Evolutionary conservation across 1,140 invertebrate genomes (phyloP).

Genomic region (Radopholus similis): DNA sequence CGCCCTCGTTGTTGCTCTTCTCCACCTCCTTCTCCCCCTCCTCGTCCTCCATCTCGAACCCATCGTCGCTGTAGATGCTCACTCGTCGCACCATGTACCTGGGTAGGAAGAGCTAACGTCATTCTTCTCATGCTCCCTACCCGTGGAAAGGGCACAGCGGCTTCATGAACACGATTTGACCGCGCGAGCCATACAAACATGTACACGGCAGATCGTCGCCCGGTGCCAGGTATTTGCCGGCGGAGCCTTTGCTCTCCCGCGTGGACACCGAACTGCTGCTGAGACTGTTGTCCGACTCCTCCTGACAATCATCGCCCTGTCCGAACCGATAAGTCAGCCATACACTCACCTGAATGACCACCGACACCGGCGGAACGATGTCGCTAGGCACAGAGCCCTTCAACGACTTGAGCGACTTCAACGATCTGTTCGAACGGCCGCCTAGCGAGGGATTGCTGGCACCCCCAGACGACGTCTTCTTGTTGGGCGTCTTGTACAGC

Average conservation of each 20-base stretch:
- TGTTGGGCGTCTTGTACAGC: conserved; percentile 14
- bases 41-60: not conserved
- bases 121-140: conserved; percentile 8
- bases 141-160: conserved; percentile 58
- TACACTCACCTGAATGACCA: conserved; percentile 1
- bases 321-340: not conserved
- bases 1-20: not conserved
- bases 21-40: not conserved
- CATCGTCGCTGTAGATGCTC: conserved; percentile 20
- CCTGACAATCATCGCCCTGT: not conserved
- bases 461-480: too few relatives aligned
- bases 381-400: conserved; percentile 1
- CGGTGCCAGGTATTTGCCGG: conserved; percentile 46
- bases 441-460: not conserved
- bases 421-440: not conserved
- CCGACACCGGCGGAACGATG: conserved; percentile 5
- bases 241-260: not conserved
- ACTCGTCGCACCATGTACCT: conserved; percentile 41
- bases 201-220: conserved; percentile 55
- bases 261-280: conserved; percentile 9
- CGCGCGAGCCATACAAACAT: conserved; percentile 49
- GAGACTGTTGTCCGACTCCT: conserved; percentile 7
- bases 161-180: conserved; percentile 53
- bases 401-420: conserved; percentile 11
- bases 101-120: not conserved